phyloP scores from a whole-genome alignment of 1,140 invertebrate genomes.

The Bombyx mandarina region DNA sequence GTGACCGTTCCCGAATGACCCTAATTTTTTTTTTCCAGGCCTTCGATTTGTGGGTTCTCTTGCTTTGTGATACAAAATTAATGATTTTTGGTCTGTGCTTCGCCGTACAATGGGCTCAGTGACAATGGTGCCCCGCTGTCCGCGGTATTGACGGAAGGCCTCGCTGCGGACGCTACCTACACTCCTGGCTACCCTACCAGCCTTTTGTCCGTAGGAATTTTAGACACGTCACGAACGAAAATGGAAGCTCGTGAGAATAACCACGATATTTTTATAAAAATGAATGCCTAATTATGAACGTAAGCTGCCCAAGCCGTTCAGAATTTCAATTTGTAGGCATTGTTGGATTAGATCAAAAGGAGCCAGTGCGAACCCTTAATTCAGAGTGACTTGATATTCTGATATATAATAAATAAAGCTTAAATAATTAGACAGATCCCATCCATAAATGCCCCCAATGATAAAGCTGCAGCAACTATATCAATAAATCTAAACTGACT shows the following conservation, averaged over 20 bases:
- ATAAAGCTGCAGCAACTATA: too few relatives aligned
- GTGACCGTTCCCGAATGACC: conserved; percentile 56
- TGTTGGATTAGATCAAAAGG: conserved; percentile 9
- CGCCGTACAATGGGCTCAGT: conserved; percentile 49
- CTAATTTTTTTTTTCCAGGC: conserved; percentile 57
- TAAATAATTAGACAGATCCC: too few relatives aligned
- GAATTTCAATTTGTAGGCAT: conserved; percentile 22
- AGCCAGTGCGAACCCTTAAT: background rate
- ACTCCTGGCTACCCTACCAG: conserved; percentile 37
- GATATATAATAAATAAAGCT: too few relatives aligned
- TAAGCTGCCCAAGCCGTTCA: conserved; percentile 5
- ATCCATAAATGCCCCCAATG: too few relatives aligned
- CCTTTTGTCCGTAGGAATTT: conserved; percentile 55
- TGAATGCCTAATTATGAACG: conserved; percentile 40
- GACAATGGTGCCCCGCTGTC: conserved; percentile 68
- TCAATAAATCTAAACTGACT: too few relatives aligned
- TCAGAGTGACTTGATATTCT: too few relatives aligned
- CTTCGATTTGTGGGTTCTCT: conserved; percentile 65
- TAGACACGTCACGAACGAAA: conserved; percentile 49
- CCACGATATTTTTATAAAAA: conserved; percentile 34
- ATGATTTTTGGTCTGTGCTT: conserved; percentile 67
- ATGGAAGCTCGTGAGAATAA: conserved; percentile 50
- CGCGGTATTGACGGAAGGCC: conserved; percentile 59
- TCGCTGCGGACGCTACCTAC: conserved; percentile 65
- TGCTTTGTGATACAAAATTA: conserved; percentile 69